Evolutionary conservation across 2,888 invertebrate species (phyloP).

Genomic region (Yponomeuta malinellus): DNA sequence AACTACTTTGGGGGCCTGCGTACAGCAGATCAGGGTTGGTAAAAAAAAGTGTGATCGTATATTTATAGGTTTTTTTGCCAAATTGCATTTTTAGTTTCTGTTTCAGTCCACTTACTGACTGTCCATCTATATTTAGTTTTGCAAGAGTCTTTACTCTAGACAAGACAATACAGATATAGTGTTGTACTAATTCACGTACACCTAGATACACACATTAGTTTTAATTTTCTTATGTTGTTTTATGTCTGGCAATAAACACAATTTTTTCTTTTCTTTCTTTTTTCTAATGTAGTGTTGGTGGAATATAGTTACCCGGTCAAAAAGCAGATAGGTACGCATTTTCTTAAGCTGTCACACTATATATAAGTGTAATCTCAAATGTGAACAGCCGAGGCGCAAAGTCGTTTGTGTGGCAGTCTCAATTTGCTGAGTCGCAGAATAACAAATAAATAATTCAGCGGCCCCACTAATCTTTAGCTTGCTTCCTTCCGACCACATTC

Average conservation of each 20-base stretch:
- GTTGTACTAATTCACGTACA: too few relatives aligned
- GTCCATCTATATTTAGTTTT: too few relatives aligned
- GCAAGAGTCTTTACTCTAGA: too few relatives aligned
- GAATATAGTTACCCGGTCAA: too few relatives aligned
- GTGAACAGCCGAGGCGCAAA: not conserved
- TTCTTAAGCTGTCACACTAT: not conserved
- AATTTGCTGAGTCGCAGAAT: not conserved
- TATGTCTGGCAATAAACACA: too few relatives aligned
- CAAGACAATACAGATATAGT: too few relatives aligned
- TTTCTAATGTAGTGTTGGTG: too few relatives aligned
- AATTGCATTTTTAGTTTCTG: too few relatives aligned
- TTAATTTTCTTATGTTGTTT: too few relatives aligned
- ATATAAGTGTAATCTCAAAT: not conserved
- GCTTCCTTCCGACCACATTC: conserved; percentile 21
- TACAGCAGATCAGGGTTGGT: not conserved
- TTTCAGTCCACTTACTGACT: too few relatives aligned
- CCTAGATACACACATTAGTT: too few relatives aligned
- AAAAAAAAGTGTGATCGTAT: not conserved
- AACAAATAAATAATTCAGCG: conserved; percentile 12
- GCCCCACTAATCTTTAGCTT: conserved; percentile 27
- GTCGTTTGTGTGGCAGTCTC: not conserved
- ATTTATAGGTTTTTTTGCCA: not conserved
- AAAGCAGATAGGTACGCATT: not conserved
- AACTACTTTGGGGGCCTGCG: not conserved
- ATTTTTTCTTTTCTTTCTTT: too few relatives aligned